Conservation (phyloP, 2,113 vertebrate genomes). For the Micromys minutus region DNA sequence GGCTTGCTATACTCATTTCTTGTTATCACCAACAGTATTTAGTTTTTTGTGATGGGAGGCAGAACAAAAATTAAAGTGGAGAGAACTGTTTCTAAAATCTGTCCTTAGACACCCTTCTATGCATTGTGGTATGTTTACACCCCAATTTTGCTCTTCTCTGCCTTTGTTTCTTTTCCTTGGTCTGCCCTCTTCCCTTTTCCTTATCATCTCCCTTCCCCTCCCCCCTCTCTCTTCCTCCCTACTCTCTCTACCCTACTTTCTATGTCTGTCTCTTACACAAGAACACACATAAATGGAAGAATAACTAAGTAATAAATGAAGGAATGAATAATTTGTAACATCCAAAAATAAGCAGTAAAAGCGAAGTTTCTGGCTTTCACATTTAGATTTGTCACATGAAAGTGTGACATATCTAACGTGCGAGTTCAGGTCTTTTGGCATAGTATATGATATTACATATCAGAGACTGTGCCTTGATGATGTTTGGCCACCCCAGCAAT, state of each 20-base stretch:
- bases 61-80: neutral
- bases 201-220: accelerated
- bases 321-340: neutral
- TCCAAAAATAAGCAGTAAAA: neutral
- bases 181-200: neutral
- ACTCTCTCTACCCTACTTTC: neutral
- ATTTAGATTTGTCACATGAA: neutral
- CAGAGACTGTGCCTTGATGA: neutral
- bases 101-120: neutral
- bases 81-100: neutral
- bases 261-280: neutral
- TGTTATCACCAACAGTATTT: neutral
- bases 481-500: neutral
- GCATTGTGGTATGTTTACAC: neutral
- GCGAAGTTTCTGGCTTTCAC: neutral
- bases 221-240: neutral
- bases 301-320: neutral
- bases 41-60: too few species aligned
- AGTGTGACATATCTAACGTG: neutral
- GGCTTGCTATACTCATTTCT: neutral
- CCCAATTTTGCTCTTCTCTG: neutral
- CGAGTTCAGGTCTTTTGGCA: neutral
- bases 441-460: too few species aligned
- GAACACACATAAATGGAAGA: neutral
- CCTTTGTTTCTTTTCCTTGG: neutral